phyloP scores from a whole-genome alignment of 64 coral and sea anemone species.

The Porites lutea region DNA sequence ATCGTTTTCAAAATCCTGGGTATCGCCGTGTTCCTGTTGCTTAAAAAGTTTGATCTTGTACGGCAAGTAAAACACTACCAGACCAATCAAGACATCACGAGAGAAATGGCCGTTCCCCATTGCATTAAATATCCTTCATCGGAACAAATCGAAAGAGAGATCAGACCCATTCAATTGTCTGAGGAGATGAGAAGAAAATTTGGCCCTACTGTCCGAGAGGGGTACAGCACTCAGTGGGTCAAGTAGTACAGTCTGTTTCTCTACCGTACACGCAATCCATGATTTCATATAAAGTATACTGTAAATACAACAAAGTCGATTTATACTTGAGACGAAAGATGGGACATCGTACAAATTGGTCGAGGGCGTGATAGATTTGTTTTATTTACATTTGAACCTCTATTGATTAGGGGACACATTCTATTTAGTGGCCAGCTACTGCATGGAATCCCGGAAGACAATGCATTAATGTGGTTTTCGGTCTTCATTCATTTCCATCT shows the following conservation, averaged over 20 bases:
- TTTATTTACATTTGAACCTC: no score
- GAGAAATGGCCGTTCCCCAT: slow-evolving; percentile 18
- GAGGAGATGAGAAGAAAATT: slow-evolving; percentile 30
- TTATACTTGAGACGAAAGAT: no score
- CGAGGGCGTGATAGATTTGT: no score
- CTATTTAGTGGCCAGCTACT: no score
- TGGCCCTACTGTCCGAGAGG: slow-evolving; percentile 29
- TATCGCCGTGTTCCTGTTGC: slow-evolving; percentile 41
- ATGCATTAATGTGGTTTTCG: no score
- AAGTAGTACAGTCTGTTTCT: background rate
- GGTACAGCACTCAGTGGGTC: slow-evolving; percentile 51
- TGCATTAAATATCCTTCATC: slow-evolving; percentile 39
- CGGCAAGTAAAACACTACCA: slow-evolving; percentile 78
- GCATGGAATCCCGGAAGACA: no score
- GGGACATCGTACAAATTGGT: no score
- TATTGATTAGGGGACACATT: no score
- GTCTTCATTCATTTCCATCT: no score
- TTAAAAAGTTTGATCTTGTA: slow-evolving; percentile 75
- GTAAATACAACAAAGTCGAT: background rate
- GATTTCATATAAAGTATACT: background rate
- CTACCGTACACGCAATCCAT: background rate
- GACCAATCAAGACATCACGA: slow-evolving; percentile 40
- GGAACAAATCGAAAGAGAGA: background rate
- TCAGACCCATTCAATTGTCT: slow-evolving; percentile 40
- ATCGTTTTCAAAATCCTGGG: slow-evolving; percentile 54